A percentile compares a stretch with the other conserved stretches of the same genome.
Evolutionary conservation across 2,888 invertebrate genomes (phyloP).

Genomic region (Molanna angustata): DNA sequence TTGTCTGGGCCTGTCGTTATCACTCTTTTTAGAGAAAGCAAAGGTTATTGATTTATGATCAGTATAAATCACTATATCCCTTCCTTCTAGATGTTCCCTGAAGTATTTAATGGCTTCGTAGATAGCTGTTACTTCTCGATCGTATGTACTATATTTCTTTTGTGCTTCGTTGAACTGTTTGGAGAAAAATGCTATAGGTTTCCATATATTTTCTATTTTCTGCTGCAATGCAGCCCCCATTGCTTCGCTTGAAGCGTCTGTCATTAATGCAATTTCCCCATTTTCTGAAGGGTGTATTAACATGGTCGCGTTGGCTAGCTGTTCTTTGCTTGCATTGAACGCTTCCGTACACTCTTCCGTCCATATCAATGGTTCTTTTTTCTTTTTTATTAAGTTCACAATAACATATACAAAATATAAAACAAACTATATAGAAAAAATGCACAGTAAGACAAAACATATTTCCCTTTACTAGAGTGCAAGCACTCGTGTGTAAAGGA

Average conservation of each 20-base stretch:
- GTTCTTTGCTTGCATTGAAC: slow-evolving; percentile 35
- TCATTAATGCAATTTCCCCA: slow-evolving; percentile 36
- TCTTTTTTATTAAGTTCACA: too few relatives aligned
- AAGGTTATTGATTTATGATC: slow-evolving; percentile 40
- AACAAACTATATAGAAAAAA: too few relatives aligned
- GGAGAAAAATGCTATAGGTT: slow-evolving; percentile 41
- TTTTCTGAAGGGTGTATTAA: slow-evolving; percentile 37
- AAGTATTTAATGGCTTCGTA: slow-evolving; percentile 40
- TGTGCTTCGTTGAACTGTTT: slow-evolving; percentile 37
- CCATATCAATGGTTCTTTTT: slow-evolving; percentile 13
- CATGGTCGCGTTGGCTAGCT: slow-evolving; percentile 36
- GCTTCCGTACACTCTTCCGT: slow-evolving; percentile 31
- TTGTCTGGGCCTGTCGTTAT: slow-evolving; percentile 39
- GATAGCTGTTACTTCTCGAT: slow-evolving; percentile 41
- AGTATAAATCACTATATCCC: slow-evolving; percentile 37
- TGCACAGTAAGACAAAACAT: too few relatives aligned
- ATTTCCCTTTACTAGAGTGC: too few relatives aligned
- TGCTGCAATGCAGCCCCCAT: slow-evolving; percentile 42
- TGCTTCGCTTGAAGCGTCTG: slow-evolving; percentile 41
- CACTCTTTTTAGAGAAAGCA: slow-evolving; percentile 37
- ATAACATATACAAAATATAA: too few relatives aligned
- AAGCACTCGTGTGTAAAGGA: too few relatives aligned
- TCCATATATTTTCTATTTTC: slow-evolving; percentile 32
- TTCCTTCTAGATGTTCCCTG: slow-evolving; percentile 40
- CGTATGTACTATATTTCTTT: slow-evolving; percentile 40